Evolutionary conservation across 2,888 invertebrate species (phyloP).

Genomic region (Tipula confusa): DNA sequence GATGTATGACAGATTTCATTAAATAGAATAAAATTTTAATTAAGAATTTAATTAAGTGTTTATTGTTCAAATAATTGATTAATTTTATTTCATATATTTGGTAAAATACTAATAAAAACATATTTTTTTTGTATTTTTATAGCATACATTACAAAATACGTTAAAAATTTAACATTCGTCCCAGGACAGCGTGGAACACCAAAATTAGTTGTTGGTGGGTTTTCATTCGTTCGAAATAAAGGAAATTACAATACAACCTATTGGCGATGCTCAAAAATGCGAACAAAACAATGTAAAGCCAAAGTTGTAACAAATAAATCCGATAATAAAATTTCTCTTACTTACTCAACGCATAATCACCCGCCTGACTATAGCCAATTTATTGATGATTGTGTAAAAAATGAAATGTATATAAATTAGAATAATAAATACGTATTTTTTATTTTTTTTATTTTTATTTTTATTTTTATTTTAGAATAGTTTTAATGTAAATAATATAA

Average conservation of each 20-base stretch:
- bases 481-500: neutral
- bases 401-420: conserved; percentile 20
- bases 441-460: neutral
- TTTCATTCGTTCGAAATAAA: conserved; percentile 36
- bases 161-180: conserved; percentile 33
- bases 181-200: conserved; percentile 33
- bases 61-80: neutral
- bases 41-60: neutral
- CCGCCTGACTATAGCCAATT: conserved; percentile 34
- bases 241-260: conserved; percentile 34
- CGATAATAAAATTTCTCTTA: conserved; percentile 32
- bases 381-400: conserved; percentile 29
- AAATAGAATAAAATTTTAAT: neutral
- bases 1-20: neutral
- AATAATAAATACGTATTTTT: neutral
- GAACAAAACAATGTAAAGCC: conserved; percentile 34
- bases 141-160: neutral
- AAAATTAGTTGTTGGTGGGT: conserved; percentile 33
- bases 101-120: neutral
- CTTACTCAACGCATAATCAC: conserved; percentile 34
- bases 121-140: conserved; percentile 27
- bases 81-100: neutral
- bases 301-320: conserved; percentile 33
- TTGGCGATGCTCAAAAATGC: conserved; percentile 35
- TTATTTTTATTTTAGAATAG: neutral